Conservation (phyloP, 2,888 invertebrate species). For the Achlya flavicornis region DNA sequence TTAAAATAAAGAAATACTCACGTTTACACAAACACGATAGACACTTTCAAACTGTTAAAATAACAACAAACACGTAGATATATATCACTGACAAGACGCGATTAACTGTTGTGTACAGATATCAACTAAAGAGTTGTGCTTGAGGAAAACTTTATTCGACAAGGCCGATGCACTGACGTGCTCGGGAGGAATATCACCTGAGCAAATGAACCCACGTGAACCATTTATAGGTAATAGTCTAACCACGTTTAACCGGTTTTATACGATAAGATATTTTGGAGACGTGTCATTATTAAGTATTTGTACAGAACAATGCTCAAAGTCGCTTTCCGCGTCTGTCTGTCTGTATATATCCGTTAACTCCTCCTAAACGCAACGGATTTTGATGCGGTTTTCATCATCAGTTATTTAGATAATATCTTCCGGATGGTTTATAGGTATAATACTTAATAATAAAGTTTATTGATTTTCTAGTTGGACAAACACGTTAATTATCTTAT, state of each 20-base stretch:
- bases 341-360: too few species aligned
- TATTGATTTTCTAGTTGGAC: too few species aligned
- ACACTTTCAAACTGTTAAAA: neutral
- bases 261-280: neutral
- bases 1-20: neutral
- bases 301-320: neutral
- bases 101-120: slow-evolving; percentile 13
- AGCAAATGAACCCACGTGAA: neutral
- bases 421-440: too few species aligned
- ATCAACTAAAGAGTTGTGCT: slow-evolving; percentile 10
- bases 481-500: too few species aligned
- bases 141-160: slow-evolving; percentile 3
- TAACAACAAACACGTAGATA: neutral
- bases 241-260: slow-evolving; percentile 2
- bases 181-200: neutral
- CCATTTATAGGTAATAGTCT: neutral
- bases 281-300: neutral
- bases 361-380: too few species aligned
- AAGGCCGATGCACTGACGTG: neutral
- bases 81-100: slow-evolving; percentile 3
- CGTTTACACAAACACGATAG: neutral
- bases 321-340: too few species aligned
- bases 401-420: too few species aligned
- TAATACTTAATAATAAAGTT: too few species aligned
- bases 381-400: too few species aligned